A percentile compares a stretch with the other conserved stretches of the same genome.
Evolutionary conservation across 2,888 invertebrate genomes (phyloP).

Genomic region (Geophilus truncorum): DNA sequence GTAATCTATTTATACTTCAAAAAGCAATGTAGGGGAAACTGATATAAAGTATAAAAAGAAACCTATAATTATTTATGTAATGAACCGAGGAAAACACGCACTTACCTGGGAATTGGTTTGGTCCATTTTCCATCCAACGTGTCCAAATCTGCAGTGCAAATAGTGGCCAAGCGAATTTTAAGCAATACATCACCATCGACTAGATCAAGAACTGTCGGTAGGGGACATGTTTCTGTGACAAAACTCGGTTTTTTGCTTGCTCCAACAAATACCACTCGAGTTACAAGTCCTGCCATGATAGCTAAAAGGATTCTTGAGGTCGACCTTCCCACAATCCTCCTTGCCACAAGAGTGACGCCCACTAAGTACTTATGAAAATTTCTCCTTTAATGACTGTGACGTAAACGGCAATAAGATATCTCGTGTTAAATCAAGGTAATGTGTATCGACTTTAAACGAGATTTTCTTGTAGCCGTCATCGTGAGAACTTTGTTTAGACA

Average conservation of each 20-base stretch:
- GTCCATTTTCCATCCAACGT: constrained; percentile 40
- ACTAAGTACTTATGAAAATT: neutral
- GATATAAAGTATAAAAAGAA: neutral
- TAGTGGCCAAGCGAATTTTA: constrained; percentile 40
- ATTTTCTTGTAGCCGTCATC: neutral
- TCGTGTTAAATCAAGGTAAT: neutral
- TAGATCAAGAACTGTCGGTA: constrained; percentile 36
- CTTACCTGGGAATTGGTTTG: constrained; percentile 41
- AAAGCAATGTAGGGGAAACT: neutral
- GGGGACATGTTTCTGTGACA: constrained; percentile 38
- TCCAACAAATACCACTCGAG: constrained; percentile 39
- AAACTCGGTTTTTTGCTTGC: constrained; percentile 39
- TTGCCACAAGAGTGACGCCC: neutral
- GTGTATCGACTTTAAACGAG: neutral
- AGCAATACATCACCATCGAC: constrained; percentile 39
- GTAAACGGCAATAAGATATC: neutral
- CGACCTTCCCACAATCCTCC: constrained; percentile 29
- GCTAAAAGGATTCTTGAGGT: neutral
- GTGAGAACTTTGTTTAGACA: neutral
- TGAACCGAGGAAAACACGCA: neutral
- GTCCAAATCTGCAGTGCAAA: constrained; percentile 41
- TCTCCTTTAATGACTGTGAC: neutral
- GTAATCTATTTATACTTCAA: neutral
- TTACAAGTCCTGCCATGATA: constrained; percentile 32
- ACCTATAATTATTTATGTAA: neutral